Evolutionary conservation across 2,113 vertebrate genomes (phyloP).

Genomic region (Perccottus glenii): DNA sequence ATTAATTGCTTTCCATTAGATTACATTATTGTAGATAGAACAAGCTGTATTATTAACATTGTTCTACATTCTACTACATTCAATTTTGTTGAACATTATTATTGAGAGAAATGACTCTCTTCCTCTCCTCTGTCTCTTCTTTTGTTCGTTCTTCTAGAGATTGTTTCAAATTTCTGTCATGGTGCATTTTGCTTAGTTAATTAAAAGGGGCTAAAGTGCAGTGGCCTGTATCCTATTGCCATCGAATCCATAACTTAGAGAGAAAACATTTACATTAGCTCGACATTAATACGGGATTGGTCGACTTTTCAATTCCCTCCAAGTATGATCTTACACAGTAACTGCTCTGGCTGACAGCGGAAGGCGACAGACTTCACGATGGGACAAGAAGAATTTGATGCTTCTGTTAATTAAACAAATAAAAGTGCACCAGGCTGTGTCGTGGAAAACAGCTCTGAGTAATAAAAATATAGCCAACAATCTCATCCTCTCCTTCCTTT

Average conservation of each 20-base stretch:
- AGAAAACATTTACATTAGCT: constrained; percentile 78
- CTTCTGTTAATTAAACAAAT: constrained; percentile 91
- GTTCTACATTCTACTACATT: constrained; percentile 84
- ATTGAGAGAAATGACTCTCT: constrained; percentile 71
- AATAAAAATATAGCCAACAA: constrained; percentile 91
- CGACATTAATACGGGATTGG: constrained; percentile 73
- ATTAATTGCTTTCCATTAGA: constrained; percentile 88
- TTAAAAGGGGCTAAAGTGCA: constrained; percentile 82
- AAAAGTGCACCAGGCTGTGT: constrained; percentile 85
- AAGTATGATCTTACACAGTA: constrained; percentile 73
- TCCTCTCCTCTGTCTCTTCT: constrained; percentile 19
- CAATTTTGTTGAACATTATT: constrained; percentile 84
- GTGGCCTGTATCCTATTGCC: constrained; percentile 81
- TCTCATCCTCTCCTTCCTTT: constrained; percentile 82
- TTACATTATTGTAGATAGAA: constrained; percentile 79
- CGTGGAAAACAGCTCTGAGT: constrained; percentile 86
- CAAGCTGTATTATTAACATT: constrained; percentile 80
- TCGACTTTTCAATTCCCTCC: constrained; percentile 74
- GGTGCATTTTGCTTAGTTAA: constrained; percentile 79
- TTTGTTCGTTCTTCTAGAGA: constrained; percentile 60
- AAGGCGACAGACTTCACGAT: constrained; percentile 69
- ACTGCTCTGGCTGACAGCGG: constrained; percentile 69
- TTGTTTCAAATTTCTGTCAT: constrained; percentile 75
- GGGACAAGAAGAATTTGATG: constrained; percentile 77
- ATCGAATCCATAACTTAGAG: constrained; percentile 79